These are phyloP conservation scores for Myotis myotis DNA, from an alignment of 2,797 vertebrate genomes.

Conservation along the genomic window DNA sequence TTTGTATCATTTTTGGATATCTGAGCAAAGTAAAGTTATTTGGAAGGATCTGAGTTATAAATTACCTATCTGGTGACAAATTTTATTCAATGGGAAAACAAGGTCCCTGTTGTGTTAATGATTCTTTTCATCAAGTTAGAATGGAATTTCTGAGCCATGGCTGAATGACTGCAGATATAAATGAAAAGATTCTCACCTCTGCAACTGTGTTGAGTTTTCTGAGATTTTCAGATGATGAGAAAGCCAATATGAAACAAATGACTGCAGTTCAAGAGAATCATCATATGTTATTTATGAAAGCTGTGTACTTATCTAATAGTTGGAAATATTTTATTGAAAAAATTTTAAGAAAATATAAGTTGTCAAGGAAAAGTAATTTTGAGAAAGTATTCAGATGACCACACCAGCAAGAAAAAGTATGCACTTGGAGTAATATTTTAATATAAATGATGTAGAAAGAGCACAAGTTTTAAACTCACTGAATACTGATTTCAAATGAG, in stretches of 20 bases:
- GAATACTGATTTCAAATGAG: neutral
- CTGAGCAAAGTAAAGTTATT: neutral
- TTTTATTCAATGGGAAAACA: neutral
- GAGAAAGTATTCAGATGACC: neutral
- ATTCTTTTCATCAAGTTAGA: neutral
- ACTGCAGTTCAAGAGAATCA: neutral
- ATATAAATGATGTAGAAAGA: neutral
- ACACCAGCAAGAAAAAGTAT: neutral
- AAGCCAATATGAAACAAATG: neutral
- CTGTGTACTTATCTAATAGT: neutral
- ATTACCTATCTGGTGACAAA: neutral
- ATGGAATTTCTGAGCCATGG: neutral
- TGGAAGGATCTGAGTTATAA: neutral
- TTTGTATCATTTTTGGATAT: neutral
- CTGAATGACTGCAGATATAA: neutral
- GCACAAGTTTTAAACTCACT: neutral
- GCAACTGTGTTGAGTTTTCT: neutral
- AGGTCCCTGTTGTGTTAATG: neutral
- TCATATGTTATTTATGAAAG: neutral
- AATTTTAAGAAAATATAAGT: slow-evolving; percentile 30
- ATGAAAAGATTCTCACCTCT: neutral
- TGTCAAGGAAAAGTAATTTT: slow-evolving; percentile 43
- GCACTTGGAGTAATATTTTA: slow-evolving; percentile 15
- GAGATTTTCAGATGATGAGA: neutral
- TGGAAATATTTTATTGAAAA: neutral